Base-by-base conservation (phyloP, 1,140 invertebrate species). In the Zaprionus tsacasi region DNA sequence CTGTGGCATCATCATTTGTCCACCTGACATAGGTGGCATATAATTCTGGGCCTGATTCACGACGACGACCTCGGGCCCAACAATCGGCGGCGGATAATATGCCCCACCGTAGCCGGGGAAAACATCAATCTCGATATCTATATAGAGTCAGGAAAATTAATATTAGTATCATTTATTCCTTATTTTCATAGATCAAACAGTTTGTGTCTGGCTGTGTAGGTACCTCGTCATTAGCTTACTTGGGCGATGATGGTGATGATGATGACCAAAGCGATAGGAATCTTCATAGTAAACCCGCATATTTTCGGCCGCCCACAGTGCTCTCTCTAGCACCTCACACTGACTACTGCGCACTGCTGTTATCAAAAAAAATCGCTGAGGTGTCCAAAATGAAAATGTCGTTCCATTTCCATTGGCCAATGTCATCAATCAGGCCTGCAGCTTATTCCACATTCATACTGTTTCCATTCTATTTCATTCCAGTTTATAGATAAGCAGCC, bases 51-150 rank as follows among this genome's bases (percentile, higher is more conserved):
- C 72, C 25, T 78, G 88, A 6, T 58, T 89, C 48, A 89, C 68
- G 67, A 85, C 79, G 57, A 89, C 81, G 40, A 89, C 58, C 52
- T 89, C 85, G 64, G 85, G 66, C 86, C 86, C 33, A 85, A 75
- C 59, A 89, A 72, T 27, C 76, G 85, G 58, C 78, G 85, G 57
- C 72, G 65, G 67, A 89, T 89, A 89, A 59, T 85, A 89, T 57
- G 67, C 43, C 66, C 74, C 88, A 91, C 88, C 70, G 68, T 83
- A 88, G 70, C 73, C 76, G 82, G 88, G 52, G 79, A 91, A 70
- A 78, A 91, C 76, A 91, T 91, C 88, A 91, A 91, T 81, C 25
- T 91, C 88, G 82, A 91, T 74, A 91, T 87, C 72, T 75, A 54
- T 1, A n/a, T 6, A 3, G 2, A 6, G 38, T 4, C 12, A 27